phyloP scores from a whole-genome alignment of 1,140 invertebrate genomes.

The Procambarus clarkii region DNA sequence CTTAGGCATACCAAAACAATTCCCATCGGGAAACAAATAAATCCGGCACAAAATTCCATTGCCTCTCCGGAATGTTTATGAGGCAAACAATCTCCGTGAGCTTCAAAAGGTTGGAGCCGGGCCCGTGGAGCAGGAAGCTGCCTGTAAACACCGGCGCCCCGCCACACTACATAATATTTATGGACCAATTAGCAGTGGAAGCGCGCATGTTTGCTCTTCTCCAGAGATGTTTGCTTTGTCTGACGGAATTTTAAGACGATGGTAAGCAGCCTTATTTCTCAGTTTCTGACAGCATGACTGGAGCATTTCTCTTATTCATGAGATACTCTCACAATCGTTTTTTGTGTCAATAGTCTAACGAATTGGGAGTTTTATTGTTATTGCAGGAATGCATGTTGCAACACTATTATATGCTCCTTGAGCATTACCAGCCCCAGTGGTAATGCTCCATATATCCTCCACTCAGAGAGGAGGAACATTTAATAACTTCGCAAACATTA shows the following conservation, averaged over 20 bases:
- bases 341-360: too few relatives aligned
- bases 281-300: slow-evolving; percentile 44
- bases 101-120: slow-evolving; percentile 40
- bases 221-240: slow-evolving; percentile 49
- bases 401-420: too few relatives aligned
- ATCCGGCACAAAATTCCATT: background rate
- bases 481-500: too few relatives aligned
- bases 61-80: slow-evolving; percentile 30
- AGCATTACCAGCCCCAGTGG: too few relatives aligned
- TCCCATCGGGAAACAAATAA: slow-evolving; percentile 23
- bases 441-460: too few relatives aligned
- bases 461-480: too few relatives aligned
- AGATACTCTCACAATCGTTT: background rate
- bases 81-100: slow-evolving; percentile 8
- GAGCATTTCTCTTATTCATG: background rate
- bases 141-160: slow-evolving; percentile 47
- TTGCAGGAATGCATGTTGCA: too few relatives aligned
- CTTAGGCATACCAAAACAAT: background rate
- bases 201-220: slow-evolving; percentile 45
- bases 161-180: slow-evolving; percentile 54
- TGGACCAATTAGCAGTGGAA: slow-evolving; percentile 58
- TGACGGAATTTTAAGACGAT: slow-evolving; percentile 61
- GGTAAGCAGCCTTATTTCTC: slow-evolving; percentile 30
- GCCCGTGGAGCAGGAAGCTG: slow-evolving; percentile 15
- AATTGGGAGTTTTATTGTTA: too few relatives aligned